Evolutionary conservation across 2,888 invertebrate species (phyloP).

Genomic region (Sicus ferrugineus): DNA sequence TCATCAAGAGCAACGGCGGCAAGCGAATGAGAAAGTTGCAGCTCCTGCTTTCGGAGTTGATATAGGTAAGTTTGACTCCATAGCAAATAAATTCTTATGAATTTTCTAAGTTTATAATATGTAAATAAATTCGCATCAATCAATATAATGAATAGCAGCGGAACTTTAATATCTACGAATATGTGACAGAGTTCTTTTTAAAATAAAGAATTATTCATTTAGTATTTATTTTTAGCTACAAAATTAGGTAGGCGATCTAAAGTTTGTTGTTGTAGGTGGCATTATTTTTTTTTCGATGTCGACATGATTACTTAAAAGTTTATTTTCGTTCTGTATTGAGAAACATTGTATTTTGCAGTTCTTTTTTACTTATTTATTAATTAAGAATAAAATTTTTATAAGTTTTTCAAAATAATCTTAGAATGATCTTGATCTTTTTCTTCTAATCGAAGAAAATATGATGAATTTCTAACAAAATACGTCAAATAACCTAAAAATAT

Average conservation of each 20-base stretch:
- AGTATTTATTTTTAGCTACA: conserved; percentile 23
- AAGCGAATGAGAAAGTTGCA: conserved; percentile 23
- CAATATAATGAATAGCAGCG: neutral
- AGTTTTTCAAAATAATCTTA: neutral
- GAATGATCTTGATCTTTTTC: neutral
- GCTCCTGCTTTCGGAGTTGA: conserved; percentile 19
- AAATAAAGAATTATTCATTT: neutral
- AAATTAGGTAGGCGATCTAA: neutral
- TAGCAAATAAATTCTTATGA: neutral
- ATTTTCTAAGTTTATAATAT: neutral
- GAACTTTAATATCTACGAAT: neutral
- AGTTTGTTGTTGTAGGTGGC: conserved; percentile 13
- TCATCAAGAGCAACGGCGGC: conserved; percentile 38
- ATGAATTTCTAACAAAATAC: too few relatives aligned
- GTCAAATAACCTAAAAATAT: too few relatives aligned
- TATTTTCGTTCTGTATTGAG: conserved; percentile 9
- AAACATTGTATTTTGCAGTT: neutral
- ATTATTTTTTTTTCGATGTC: conserved; percentile 14
- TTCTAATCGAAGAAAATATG: too few relatives aligned
- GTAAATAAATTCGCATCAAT: too few relatives aligned
- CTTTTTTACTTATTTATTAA: too few relatives aligned
- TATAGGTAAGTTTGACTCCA: conserved; percentile 29
- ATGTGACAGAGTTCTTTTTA: neutral
- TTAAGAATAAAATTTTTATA: too few relatives aligned
- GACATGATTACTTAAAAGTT: conserved; percentile 28